These are phyloP conservation scores for Bergia sp. DNA, from an alignment of 92 coral and sea anemone genomes.

Conservation along the genomic window DNA sequence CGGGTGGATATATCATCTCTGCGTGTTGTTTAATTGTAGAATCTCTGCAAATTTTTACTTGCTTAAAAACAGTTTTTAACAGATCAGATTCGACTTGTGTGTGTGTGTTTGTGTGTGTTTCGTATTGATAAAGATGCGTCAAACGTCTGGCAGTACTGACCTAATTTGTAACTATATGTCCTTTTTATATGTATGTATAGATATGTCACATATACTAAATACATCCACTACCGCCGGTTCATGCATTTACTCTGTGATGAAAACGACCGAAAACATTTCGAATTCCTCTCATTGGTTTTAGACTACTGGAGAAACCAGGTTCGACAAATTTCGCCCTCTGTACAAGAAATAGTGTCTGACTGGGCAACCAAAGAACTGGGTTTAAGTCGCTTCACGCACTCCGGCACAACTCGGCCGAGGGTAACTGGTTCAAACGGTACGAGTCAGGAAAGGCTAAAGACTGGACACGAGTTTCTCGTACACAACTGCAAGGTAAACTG, in stretches of 20 bases:
- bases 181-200: no score
- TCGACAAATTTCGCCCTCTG: slow-evolving; percentile 12
- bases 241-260: not conserved
- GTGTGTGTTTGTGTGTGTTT: no score
- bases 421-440: not conserved
- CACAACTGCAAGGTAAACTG: slow-evolving; percentile 22
- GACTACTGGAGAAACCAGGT: slow-evolving; percentile 42
- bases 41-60: no score
- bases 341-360: slow-evolving; percentile 6
- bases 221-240: not conserved
- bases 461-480: slow-evolving; percentile 41
- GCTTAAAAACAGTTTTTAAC: no score
- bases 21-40: no score
- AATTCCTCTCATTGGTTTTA: not conserved
- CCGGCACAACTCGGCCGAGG: not conserved
- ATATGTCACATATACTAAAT: no score
- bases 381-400: not conserved
- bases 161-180: no score
- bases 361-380: slow-evolving; percentile 38
- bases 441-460: not conserved
- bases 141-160: no score
- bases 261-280: not conserved
- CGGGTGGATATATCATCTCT: no score
- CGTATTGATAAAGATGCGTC: no score
- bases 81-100: no score